Conservation (phyloP, 2,797 vertebrate genomes). For the Leptoclinus maculatus region DNA sequence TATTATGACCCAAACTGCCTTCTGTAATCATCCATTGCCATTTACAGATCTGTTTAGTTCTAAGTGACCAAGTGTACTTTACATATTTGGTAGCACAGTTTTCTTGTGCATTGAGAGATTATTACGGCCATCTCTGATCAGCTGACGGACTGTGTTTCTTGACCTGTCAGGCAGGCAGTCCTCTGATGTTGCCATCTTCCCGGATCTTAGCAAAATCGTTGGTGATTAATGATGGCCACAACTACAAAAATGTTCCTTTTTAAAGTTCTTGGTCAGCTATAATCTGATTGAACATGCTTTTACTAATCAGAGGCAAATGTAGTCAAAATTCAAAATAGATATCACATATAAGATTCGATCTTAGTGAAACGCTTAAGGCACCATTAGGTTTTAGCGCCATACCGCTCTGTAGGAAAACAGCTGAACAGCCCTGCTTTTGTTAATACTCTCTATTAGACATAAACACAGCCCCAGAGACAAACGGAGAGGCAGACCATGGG, state of each 20-base stretch:
- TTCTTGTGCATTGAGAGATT: too few relatives aligned
- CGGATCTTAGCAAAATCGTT: neutral
- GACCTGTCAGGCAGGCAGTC: neutral
- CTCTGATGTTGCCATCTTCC: neutral
- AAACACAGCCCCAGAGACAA: constrained; percentile 39
- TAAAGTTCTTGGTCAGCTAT: neutral
- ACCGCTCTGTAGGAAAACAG: constrained; percentile 2
- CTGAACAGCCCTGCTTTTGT: constrained; percentile 8
- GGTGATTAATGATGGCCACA: neutral
- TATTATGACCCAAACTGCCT: too few relatives aligned
- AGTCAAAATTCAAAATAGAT: neutral
- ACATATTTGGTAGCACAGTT: too few relatives aligned
- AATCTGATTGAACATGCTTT: neutral
- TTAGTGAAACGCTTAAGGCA: neutral
- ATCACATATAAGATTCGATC: neutral
- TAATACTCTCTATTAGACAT: constrained; percentile 23
- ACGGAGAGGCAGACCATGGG: constrained; percentile 26
- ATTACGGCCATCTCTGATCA: too few relatives aligned
- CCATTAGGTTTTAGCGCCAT: neutral
- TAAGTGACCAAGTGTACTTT: too few relatives aligned
- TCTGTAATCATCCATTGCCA: too few relatives aligned
- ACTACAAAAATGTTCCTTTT: neutral
- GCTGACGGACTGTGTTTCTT: neutral
- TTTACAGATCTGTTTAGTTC: too few relatives aligned
- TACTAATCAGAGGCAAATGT: neutral